Percentiles rank a stretch among this genome's conserved stretches.
Evolutionary conservation across 64 coral and sea anemone genomes (phyloP).

Genomic region (Acropora yongei): DNA sequence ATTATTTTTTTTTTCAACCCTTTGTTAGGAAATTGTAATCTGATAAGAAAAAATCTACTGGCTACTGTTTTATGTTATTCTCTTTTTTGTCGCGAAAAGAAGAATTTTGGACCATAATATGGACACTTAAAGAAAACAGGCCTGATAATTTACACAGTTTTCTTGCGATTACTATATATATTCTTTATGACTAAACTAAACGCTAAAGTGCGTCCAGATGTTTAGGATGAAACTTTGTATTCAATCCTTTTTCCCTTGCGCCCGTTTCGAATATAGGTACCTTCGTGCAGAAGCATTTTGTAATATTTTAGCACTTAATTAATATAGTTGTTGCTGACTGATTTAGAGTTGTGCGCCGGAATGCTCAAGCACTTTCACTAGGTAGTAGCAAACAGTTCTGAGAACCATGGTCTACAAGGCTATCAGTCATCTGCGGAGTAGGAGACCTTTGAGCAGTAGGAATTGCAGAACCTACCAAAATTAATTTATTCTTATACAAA

Average conservation of each 20-base stretch:
- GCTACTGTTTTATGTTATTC: neutral
- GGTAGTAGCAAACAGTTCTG: neutral
- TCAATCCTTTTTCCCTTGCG: no score
- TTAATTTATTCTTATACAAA: neutral
- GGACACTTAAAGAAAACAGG: neutral
- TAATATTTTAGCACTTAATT: no score
- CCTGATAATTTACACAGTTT: neutral
- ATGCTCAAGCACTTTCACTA: neutral
- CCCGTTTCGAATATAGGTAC: no score
- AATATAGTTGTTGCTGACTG: neutral
- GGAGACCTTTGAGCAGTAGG: neutral
- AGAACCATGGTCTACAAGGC: neutral
- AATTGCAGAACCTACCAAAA: neutral
- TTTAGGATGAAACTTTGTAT: no score
- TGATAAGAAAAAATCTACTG: neutral
- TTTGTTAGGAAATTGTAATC: neutral
- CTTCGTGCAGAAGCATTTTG: no score
- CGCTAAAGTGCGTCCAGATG: no score
- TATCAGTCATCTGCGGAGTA: neutral
- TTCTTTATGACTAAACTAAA: no score
- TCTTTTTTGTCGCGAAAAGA: neutral
- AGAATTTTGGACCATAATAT: neutral
- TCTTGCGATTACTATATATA: neutral
- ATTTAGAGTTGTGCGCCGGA: neutral
- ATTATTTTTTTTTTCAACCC: neutral